Evolutionary conservation across 2,113 vertebrate genomes (phyloP).

Genomic region (Carlito syrichta): DNA sequence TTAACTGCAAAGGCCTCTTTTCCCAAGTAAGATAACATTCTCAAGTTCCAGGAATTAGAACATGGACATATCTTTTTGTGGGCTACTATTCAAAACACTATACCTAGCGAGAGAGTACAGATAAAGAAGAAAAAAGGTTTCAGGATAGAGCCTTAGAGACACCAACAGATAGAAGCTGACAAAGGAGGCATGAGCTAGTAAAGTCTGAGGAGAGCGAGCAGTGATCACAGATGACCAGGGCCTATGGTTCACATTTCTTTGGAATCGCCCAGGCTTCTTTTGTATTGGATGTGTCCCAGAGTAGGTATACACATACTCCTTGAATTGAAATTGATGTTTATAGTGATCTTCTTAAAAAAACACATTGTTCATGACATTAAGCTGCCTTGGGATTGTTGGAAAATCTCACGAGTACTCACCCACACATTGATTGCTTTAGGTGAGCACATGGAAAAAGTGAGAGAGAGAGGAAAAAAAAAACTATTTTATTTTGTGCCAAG

Average conservation of each 20-base stretch:
- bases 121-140: neutral
- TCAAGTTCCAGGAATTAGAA: neutral
- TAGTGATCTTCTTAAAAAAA: neutral
- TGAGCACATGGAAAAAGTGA: neutral
- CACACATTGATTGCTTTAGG: conserved; percentile 38
- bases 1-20: neutral
- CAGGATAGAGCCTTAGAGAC: neutral
- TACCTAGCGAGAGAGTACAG: neutral
- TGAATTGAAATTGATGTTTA: neutral
- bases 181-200: neutral
- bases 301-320: neutral
- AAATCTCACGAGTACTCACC: neutral
- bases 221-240: neutral
- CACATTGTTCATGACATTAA: neutral
- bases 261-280: neutral
- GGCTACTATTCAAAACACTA: neutral
- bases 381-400: neutral
- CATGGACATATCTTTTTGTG: neutral
- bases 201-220: too few relatives aligned
- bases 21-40: neutral
- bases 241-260: neutral
- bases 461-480: neutral
- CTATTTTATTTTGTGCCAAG: conserved; percentile 51
- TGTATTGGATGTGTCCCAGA: neutral
- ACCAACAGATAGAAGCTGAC: rapidly evolving